phyloP scores from a whole-genome alignment of 2,888 invertebrate genomes.

The Podotricha telesiphe region DNA sequence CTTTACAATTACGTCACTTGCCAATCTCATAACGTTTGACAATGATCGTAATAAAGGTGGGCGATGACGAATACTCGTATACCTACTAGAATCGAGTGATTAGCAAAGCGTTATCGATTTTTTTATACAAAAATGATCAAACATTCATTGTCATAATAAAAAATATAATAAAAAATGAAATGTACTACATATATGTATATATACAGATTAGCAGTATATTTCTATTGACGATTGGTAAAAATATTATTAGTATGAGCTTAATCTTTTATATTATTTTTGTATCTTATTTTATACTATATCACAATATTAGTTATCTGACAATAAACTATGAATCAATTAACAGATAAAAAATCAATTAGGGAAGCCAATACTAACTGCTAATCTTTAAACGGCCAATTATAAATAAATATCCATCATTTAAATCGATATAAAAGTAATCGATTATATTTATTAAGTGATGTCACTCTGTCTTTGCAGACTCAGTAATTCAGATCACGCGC shows the following conservation, averaged over 20 bases:
- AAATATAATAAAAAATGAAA: too few relatives aligned
- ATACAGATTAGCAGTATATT: too few relatives aligned
- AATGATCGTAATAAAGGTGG: constrained; percentile 8
- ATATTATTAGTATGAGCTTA: too few relatives aligned
- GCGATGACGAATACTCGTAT: neutral
- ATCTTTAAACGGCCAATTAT: neutral
- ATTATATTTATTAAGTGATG: constrained; percentile 1
- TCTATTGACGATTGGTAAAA: too few relatives aligned
- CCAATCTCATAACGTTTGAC: constrained; percentile 10
- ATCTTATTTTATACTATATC: too few relatives aligned
- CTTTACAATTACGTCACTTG: constrained; percentile 23
- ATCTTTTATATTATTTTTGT: too few relatives aligned
- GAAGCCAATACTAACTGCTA: neutral
- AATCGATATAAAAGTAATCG: constrained; percentile 14
- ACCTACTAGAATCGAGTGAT: neutral
- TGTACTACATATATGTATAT: too few relatives aligned
- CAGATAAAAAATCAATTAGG: neutral
- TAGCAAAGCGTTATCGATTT: constrained; percentile 6
- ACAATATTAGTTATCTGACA: too few relatives aligned
- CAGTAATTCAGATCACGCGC: constrained; percentile 23
- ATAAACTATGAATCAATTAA: neutral
- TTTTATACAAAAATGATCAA: neutral
- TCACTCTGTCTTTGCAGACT: constrained; percentile 2
- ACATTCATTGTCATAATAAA: too few relatives aligned
- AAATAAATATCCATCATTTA: neutral